These are phyloP conservation scores for Butorides virescens DNA, from an alignment of 2,113 vertebrate species.

Conservation along the genomic window DNA sequence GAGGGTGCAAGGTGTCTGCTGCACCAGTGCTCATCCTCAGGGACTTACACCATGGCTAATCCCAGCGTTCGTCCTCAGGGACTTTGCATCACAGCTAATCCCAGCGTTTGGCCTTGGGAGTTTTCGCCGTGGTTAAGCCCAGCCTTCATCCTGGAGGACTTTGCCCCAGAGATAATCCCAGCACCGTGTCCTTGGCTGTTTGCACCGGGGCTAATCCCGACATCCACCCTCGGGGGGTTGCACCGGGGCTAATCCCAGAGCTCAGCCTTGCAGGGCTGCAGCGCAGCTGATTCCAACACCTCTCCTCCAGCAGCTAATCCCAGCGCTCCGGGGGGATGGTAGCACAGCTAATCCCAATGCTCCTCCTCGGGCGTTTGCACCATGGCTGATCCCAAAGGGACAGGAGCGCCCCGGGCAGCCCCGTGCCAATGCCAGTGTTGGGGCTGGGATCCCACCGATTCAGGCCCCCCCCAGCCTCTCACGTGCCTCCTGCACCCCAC, in stretches of 20 bases:
- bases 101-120: neutral
- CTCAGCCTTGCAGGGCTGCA: neutral
- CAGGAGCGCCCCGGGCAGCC: neutral
- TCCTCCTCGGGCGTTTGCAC: neutral
- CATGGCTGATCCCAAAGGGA: neutral
- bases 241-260: neutral
- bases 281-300: neutral
- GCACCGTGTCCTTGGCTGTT: neutral
- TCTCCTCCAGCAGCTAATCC: neutral
- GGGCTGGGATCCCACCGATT: neutral
- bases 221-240: fast-evolving
- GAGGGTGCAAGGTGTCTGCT: neutral
- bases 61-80: fast-evolving
- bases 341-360: neutral
- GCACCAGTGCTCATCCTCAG: fast-evolving
- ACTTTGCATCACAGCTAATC: neutral
- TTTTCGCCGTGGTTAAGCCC: neutral
- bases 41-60: neutral
- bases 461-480: fast-evolving
- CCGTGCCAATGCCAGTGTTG: fast-evolving
- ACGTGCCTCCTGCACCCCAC: fast-evolving
- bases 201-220: neutral
- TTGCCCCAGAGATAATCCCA: neutral
- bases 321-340: no score
- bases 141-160: fast-evolving